A percentile compares a stretch with the other conserved stretches of the same genome.
Evolutionary conservation across 2,888 invertebrate genomes (phyloP).

Genomic region (Acleris holmiana): DNA sequence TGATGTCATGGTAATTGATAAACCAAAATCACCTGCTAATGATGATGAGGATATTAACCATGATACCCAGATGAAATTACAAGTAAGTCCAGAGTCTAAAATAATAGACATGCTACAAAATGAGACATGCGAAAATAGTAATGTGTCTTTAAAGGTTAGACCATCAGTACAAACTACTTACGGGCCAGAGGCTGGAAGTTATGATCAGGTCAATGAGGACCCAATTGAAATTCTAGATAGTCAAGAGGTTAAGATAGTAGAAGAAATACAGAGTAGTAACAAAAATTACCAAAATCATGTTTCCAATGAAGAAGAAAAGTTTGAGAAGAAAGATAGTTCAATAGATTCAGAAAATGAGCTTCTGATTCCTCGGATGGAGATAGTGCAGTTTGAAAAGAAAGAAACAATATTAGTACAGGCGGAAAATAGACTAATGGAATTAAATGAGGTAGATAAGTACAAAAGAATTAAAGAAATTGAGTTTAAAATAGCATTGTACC

Average conservation of each 20-base stretch:
- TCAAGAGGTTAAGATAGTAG: constrained; percentile 30
- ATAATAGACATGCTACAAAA: background rate
- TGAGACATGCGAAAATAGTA: too few species aligned
- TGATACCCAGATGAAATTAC: constrained; percentile 36
- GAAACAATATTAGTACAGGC: background rate
- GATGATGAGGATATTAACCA: background rate
- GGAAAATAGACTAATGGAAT: background rate
- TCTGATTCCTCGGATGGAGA: constrained; percentile 41
- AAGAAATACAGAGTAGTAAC: constrained; percentile 20
- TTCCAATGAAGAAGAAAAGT: background rate
- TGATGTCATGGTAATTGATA: constrained; percentile 29
- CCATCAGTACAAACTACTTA: background rate
- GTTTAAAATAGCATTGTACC: constrained; percentile 47
- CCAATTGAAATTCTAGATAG: constrained; percentile 13
- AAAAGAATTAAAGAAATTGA: constrained; percentile 47
- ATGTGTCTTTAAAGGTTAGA: background rate
- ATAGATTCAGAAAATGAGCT: constrained; percentile 28
- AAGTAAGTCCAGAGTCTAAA: background rate
- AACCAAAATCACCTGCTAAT: background rate
- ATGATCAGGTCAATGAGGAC: constrained; percentile 8
- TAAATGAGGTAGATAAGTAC: constrained; percentile 8
- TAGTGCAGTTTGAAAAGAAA: too few species aligned
- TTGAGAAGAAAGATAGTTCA: background rate
- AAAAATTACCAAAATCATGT: background rate
- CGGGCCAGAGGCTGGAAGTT: background rate